phyloP scores from a whole-genome alignment of 1,140 invertebrate genomes.

The Hetaerina americana region DNA sequence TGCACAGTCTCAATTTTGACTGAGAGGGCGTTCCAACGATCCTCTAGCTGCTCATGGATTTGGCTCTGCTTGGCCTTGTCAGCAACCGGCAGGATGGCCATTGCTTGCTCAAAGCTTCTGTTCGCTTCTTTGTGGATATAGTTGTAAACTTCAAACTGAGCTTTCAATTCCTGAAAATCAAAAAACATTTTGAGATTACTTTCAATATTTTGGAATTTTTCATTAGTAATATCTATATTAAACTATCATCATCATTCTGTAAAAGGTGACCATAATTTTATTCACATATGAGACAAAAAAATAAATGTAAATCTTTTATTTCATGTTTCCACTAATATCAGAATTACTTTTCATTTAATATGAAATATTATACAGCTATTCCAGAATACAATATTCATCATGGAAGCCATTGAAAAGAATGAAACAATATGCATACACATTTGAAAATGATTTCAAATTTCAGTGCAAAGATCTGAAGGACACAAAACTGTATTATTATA shows the following conservation, averaged over 20 bases:
- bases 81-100: slow-evolving; percentile 59
- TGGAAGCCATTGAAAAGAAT: background rate
- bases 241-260: background rate
- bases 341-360: too few relatives aligned
- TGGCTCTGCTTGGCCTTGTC: slow-evolving; percentile 69
- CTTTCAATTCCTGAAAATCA: slow-evolving; percentile 55
- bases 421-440: slow-evolving; percentile 2
- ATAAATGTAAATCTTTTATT: too few relatives aligned
- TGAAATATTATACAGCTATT: background rate
- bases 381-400: background rate
- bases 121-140: slow-evolving; percentile 56
- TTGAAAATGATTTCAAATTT: too few relatives aligned
- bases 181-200: slow-evolving; percentile 10
- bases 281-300: too few relatives aligned
- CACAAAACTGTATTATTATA: too few relatives aligned
- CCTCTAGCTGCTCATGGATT: slow-evolving; percentile 56
- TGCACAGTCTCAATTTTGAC: slow-evolving; percentile 50
- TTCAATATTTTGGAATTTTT: slow-evolving; percentile 11
- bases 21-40: slow-evolving; percentile 56
- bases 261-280: too few relatives aligned
- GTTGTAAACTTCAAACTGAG: slow-evolving; percentile 74
- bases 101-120: slow-evolving; percentile 56
- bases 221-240: background rate
- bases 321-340: too few relatives aligned
- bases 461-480: too few relatives aligned